Conservation (phyloP, 2,888 invertebrate genomes). For the Lasioglossum villosulum region DNA sequence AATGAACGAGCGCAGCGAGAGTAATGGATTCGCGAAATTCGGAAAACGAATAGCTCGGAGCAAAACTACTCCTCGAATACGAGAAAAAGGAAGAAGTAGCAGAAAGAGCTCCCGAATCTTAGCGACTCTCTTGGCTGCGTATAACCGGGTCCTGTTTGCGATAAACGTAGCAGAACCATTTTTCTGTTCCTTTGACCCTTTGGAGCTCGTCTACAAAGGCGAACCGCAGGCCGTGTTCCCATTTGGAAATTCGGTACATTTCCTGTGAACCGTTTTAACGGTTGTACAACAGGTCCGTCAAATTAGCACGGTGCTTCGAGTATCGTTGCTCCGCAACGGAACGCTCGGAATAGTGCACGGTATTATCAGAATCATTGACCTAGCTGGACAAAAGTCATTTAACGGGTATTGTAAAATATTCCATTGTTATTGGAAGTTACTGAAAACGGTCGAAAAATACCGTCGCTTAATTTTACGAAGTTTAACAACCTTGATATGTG, state of each 20-base stretch:
- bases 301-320: constrained; percentile 53
- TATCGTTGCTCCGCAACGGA: constrained; percentile 26
- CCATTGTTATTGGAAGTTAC: neutral
- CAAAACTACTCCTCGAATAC: neutral
- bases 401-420: neutral
- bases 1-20: neutral
- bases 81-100: neutral
- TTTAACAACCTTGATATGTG: neutral
- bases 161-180: constrained; percentile 25
- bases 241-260: constrained; percentile 1
- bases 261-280: neutral
- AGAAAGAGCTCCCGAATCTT: constrained; percentile 5
- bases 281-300: constrained; percentile 39
- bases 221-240: neutral
- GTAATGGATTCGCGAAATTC: neutral
- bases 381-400: neutral
- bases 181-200: neutral
- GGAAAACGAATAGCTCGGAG: neutral
- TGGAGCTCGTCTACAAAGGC: constrained; percentile 1
- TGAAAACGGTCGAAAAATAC: neutral
- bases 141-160: constrained; percentile 1
- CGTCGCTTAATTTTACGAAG: neutral
- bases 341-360: constrained; percentile 10
- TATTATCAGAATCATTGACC: constrained; percentile 19
- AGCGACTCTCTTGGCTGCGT: neutral